Conservation (phyloP, 2,888 invertebrate species). For the Tipula lateralis region DNA sequence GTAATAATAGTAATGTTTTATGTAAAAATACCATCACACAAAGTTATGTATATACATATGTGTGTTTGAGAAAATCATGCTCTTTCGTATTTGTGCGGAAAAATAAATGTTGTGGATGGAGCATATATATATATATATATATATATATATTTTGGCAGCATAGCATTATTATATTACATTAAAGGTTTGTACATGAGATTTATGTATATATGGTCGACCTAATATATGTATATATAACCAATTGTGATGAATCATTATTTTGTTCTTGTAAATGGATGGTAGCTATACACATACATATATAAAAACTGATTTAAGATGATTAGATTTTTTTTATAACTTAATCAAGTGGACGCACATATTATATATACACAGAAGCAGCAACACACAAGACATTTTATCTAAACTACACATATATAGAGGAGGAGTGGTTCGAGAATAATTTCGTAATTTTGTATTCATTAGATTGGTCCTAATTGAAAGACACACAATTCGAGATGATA, state of each 20-base stretch:
- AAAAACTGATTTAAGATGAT: background rate
- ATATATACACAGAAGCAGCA: too few species aligned
- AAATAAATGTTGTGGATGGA: background rate
- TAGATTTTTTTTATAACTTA: background rate
- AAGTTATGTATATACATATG: background rate
- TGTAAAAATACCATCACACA: background rate
- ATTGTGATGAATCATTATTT: slow-evolving; percentile 19
- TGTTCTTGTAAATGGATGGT: background rate
- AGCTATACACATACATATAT: background rate
- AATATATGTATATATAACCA: background rate
- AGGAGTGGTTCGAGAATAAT: background rate
- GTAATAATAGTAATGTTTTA: slow-evolving; percentile 24
- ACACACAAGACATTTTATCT: background rate
- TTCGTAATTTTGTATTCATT: background rate
- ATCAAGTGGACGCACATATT: background rate
- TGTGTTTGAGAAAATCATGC: background rate
- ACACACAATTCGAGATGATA: background rate
- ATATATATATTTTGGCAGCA: background rate
- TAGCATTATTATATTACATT: slow-evolving; percentile 19
- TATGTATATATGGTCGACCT: background rate
- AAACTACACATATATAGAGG: background rate
- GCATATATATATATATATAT: too few species aligned
- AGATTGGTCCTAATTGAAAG: background rate
- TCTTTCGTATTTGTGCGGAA: background rate
- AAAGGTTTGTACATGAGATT: slow-evolving; percentile 19